A percentile compares a stretch with the other conserved stretches of the same genome.
Conservation (phyloP, 2,888 invertebrate species). For the Druceiella hillmani region DNA sequence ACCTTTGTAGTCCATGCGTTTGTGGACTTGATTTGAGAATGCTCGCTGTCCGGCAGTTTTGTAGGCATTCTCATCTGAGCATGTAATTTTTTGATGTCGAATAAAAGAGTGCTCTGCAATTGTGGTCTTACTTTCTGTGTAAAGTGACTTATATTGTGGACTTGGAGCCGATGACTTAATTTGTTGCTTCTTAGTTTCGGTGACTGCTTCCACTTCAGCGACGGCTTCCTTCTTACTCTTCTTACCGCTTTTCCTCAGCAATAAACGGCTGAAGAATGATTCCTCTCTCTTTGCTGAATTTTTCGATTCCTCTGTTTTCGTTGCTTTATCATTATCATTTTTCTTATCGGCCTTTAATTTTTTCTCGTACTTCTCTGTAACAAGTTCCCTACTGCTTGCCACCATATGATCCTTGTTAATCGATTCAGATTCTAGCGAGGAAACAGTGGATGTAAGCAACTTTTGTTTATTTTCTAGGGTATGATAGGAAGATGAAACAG, state of each 20-base stretch:
- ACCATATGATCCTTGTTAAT: too few species aligned
- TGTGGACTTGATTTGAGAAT: slow-evolving; percentile 48
- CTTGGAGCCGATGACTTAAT: slow-evolving; percentile 32
- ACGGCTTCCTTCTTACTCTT: slow-evolving; percentile 59
- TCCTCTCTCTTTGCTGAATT: slow-evolving; percentile 50
- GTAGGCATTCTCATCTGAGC: slow-evolving; percentile 37
- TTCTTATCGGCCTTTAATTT: slow-evolving; percentile 48
- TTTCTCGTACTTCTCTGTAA: slow-evolving; percentile 42
- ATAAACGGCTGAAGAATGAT: slow-evolving; percentile 60
- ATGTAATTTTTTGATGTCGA: slow-evolving; percentile 34
- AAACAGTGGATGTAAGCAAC: too few species aligned
- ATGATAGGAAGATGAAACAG: slow-evolving; percentile 28
- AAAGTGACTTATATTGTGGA: slow-evolving; percentile 38
- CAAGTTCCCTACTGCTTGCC: slow-evolving; percentile 33
- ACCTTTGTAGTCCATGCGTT: slow-evolving; percentile 48
- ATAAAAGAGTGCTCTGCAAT: slow-evolving; percentile 28
- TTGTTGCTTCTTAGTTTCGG: slow-evolving; percentile 40
- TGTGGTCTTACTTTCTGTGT: slow-evolving; percentile 31
- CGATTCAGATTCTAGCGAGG: slow-evolving; percentile 31
- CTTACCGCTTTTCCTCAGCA: slow-evolving; percentile 65
- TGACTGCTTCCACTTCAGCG: slow-evolving; percentile 38
- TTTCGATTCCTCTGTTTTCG: slow-evolving; percentile 46
- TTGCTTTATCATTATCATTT: slow-evolving; percentile 41
- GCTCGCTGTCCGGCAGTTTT: slow-evolving; percentile 46
- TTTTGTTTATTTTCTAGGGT: slow-evolving; percentile 31